Conservation (phyloP, 2,797 vertebrate species). For the Acrocephalus scirpaceus region DNA sequence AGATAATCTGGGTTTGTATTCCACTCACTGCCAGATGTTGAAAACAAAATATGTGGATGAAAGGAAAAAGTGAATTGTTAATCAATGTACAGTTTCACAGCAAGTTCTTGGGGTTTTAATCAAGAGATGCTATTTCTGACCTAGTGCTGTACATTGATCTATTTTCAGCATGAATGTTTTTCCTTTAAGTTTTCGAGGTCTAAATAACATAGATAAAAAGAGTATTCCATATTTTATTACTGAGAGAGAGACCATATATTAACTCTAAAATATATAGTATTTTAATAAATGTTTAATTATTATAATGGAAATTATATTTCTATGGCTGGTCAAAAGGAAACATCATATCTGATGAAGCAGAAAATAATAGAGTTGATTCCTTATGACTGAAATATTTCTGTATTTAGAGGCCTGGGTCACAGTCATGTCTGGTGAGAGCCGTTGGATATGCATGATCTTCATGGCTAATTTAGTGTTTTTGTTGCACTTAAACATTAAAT, state of each 20-base stretch:
- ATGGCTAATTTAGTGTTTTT: conserved; percentile 70
- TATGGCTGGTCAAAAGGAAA: conserved; percentile 25
- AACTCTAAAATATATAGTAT: conserved; percentile 57
- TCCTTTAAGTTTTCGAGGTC: conserved; percentile 54
- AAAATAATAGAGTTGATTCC: conserved; percentile 16
- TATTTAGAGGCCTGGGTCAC: conserved; percentile 62
- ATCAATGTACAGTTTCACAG: conserved; percentile 58
- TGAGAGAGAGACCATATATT: conserved; percentile 57
- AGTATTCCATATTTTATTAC: conserved; percentile 71
- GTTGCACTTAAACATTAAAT: conserved; percentile 72
- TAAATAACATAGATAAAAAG: conserved; percentile 20
- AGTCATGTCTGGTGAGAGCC: conserved; percentile 63
- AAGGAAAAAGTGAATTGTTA: conserved; percentile 32
- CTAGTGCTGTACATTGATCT: conserved; percentile 63
- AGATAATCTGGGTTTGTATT: conserved; percentile 38
- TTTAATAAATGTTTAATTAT: conserved; percentile 58
- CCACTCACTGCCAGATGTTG: conserved; percentile 74
- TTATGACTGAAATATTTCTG: conserved; percentile 46
- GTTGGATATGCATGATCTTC: conserved; percentile 61
- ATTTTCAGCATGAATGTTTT: conserved; percentile 67
- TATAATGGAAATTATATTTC: conserved; percentile 54
- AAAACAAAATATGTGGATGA: not conserved
- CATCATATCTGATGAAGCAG: conserved; percentile 42
- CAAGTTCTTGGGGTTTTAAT: conserved; percentile 29
- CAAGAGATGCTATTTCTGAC: conserved; percentile 52